These are phyloP conservation scores for Philaethria dido DNA, from an alignment of 2,888 invertebrate genomes.

Conservation along the genomic window DNA sequence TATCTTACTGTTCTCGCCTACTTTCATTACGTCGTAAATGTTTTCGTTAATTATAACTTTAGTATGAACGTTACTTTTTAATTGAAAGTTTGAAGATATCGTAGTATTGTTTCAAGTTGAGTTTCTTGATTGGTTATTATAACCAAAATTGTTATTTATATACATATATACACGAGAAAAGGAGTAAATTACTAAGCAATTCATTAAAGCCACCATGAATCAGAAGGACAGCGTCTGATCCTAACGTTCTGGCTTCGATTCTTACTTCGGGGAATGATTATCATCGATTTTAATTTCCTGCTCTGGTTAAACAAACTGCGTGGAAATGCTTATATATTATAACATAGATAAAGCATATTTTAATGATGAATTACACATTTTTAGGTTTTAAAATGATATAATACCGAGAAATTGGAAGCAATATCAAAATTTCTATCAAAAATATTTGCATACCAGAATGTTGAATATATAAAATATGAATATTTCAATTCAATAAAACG, in stretches of 20 bases:
- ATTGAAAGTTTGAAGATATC: neutral
- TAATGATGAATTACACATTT: neutral
- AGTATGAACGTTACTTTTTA: neutral
- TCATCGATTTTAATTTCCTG: too few relatives aligned
- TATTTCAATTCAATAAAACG: slow-evolving; percentile 2
- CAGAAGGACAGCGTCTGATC: too few relatives aligned
- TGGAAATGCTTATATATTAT: too few relatives aligned
- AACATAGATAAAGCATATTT: too few relatives aligned
- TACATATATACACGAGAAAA: too few relatives aligned
- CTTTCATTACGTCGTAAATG: neutral
- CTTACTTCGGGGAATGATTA: too few relatives aligned
- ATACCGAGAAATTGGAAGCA: neutral
- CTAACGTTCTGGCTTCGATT: too few relatives aligned
- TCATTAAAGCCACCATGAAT: too few relatives aligned
- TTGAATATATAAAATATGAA: slow-evolving; percentile 2
- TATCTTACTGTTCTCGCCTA: neutral
- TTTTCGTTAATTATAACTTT: neutral
- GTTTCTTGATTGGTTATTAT: neutral
- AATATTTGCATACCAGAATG: neutral
- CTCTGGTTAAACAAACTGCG: too few relatives aligned
- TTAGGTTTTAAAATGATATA: neutral
- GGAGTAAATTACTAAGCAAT: too few relatives aligned
- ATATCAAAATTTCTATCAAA: neutral
- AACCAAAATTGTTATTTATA: too few relatives aligned
- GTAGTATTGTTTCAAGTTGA: neutral